Evolutionary conservation across 2,113 vertebrate genomes (phyloP), one percentile per base, ranked within the genome.

Genomic region (Tachycineta bicolor): DNA sequence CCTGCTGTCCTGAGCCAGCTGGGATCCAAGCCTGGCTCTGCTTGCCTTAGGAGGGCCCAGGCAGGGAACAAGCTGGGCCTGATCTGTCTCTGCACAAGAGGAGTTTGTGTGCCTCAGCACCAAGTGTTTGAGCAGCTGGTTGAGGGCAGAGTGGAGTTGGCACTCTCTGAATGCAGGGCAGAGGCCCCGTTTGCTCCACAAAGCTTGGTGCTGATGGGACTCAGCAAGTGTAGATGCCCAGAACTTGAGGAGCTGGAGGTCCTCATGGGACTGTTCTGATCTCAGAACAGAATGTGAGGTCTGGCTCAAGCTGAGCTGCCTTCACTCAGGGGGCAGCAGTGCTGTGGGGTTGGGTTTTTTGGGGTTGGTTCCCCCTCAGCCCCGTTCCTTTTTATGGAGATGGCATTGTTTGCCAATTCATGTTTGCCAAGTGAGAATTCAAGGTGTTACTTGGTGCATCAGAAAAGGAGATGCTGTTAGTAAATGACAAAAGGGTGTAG

Each of bases 111-210:
- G 41, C 18, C 53, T 34, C 28, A 1, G 28, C 22, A 19, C 33
- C 33, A 3, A 10, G 33, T 12, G 37, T 22, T 29, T 4, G 60
- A 53, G 83, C 79, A 33, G 11, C 74, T 70, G 37, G 2, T 12
- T 15, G 10, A 19, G 76, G 63, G 53, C 67, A 33, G 58, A 14
- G 24, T 5, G 65, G 67, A 1, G 20, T 19, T 49, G 24, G 52
- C 7, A 1, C 13, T 4, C 31, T n/a, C 28, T 25, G 29, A 7
- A 6, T 14, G 8, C 4, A 8, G 29, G 8, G 13, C 3, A 0
- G 2, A 4, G 44, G 37, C 53, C n/a, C 25, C 5, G 6, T 43
- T n/a, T 29, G 58, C 29, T 47, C 20, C 26, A 2, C 59, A 22
- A 3, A 74, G 81, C 65, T n/a, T 24, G 11, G 2, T 34, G 60